These are phyloP conservation scores for Caenorhabditis panamensis DNA, from an alignment of 2,888 invertebrate genomes.

Conservation along the genomic window DNA sequence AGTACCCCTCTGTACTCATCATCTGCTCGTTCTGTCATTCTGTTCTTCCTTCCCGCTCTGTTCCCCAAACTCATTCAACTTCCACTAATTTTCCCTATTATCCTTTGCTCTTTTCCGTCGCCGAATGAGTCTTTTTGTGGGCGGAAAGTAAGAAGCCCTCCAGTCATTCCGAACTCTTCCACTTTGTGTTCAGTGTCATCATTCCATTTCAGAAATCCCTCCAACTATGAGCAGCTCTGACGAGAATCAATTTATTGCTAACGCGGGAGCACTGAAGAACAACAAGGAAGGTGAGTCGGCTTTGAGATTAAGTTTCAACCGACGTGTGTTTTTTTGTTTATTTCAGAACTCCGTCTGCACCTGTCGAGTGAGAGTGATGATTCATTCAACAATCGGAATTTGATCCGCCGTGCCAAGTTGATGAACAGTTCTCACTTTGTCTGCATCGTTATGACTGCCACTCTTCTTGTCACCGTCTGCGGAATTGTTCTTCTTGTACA, in stretches of 20 bases:
- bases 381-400: conserved; percentile 27
- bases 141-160: background rate
- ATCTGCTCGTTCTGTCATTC: no score
- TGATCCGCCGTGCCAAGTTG: conserved; percentile 36
- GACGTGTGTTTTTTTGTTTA: background rate
- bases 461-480: conserved; percentile 45
- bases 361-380: conserved; percentile 38
- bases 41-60: no score
- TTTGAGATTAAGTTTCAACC: no score
- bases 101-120: background rate
- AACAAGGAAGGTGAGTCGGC: conserved; percentile 48
- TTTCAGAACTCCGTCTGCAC: conserved; percentile 48
- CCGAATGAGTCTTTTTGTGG: background rate
- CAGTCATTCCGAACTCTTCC: no score
- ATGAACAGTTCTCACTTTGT: conserved; percentile 55
- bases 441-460: conserved; percentile 50
- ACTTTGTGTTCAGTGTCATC: no score
- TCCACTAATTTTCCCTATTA: no score
- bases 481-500: conserved; percentile 44
- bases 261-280: conserved; percentile 35
- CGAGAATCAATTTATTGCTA: conserved; percentile 43
- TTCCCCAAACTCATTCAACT: conserved; percentile 27
- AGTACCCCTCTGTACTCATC: conserved; percentile 2
- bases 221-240: conserved; percentile 33
- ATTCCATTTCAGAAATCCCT: background rate